phyloP scores from a whole-genome alignment of 2,888 invertebrate species.

The Teinopalpus imperialis region DNA sequence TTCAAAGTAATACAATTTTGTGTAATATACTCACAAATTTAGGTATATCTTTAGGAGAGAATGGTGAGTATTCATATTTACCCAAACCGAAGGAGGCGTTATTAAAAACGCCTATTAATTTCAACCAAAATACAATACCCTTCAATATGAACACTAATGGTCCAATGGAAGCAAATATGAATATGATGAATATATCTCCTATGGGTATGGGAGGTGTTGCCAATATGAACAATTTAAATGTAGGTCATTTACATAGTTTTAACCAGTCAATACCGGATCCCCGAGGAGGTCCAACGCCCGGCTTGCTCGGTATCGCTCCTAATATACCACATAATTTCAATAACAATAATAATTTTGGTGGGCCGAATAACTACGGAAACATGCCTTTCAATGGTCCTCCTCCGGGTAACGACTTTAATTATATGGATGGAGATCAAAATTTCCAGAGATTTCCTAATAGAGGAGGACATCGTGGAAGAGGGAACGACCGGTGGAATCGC shows the following conservation, averaged over 20 bases:
- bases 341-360: constrained; percentile 57
- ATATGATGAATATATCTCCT: constrained; percentile 65
- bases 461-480: constrained; percentile 69
- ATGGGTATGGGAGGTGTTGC: constrained; percentile 61
- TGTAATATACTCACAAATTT: constrained; percentile 84
- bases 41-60: constrained; percentile 81
- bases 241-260: constrained; percentile 64
- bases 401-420: constrained; percentile 65
- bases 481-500: constrained; percentile 72
- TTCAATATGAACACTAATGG: constrained; percentile 51
- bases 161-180: constrained; percentile 62
- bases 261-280: constrained; percentile 73
- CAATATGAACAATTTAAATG: constrained; percentile 65
- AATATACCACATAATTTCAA: constrained; percentile 77
- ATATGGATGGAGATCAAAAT: constrained; percentile 68
- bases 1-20: constrained; percentile 76
- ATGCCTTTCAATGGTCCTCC: constrained; percentile 71
- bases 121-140: constrained; percentile 57
- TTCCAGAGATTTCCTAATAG: constrained; percentile 68
- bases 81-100: constrained; percentile 74
- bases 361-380: constrained; percentile 66
- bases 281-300: constrained; percentile 75
- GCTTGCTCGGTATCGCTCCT: constrained; percentile 81
- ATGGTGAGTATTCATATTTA: constrained; percentile 77
- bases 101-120: constrained; percentile 67